A percentile compares a stretch with the other conserved stretches of the same genome.
Evolutionary conservation across 2,797 vertebrate species (phyloP).

Genomic region (Tiaroga cobitis): DNA sequence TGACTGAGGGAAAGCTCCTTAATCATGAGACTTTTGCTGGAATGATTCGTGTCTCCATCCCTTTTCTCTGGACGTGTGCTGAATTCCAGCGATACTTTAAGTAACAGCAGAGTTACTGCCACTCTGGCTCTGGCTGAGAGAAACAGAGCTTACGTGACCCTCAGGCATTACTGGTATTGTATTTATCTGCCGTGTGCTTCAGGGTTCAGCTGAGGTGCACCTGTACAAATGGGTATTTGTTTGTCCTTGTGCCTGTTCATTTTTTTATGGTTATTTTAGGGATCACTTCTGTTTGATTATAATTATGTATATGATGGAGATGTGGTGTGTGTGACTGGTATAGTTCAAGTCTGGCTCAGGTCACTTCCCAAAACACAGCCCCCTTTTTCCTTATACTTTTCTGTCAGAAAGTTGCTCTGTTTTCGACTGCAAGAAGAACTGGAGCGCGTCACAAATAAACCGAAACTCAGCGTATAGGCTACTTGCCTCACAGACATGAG

Average conservation of each 20-base stretch:
- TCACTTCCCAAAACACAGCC: slow-evolving; percentile 1
- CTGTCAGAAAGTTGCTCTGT: neutral
- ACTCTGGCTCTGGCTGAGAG: slow-evolving; percentile 29
- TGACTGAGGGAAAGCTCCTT: slow-evolving; percentile 26
- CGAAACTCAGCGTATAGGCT: too few relatives aligned
- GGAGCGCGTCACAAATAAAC: too few relatives aligned
- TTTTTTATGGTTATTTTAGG: neutral
- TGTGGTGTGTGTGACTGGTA: neutral
- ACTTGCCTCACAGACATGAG: too few relatives aligned
- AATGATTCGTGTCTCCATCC: slow-evolving; percentile 40
- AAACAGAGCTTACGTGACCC: slow-evolving; percentile 38
- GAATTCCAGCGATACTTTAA: slow-evolving; percentile 47
- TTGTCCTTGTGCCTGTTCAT: neutral
- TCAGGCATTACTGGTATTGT: slow-evolving; percentile 34
- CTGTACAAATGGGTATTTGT: slow-evolving; percentile 9
- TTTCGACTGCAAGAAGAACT: too few relatives aligned
- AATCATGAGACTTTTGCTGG: slow-evolving; percentile 33
- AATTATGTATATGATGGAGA: neutral
- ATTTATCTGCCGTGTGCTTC: slow-evolving; percentile 9
- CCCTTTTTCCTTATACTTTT: neutral
- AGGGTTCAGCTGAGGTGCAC: slow-evolving; percentile 8
- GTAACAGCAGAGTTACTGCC: slow-evolving; percentile 53
- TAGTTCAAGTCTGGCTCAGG: neutral
- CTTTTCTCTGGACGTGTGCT: slow-evolving; percentile 48
- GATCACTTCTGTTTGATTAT: neutral